These are phyloP conservation scores for Halcyon chelicuti DNA, from an alignment of 2,797 vertebrate genomes.

Conservation along the genomic window DNA sequence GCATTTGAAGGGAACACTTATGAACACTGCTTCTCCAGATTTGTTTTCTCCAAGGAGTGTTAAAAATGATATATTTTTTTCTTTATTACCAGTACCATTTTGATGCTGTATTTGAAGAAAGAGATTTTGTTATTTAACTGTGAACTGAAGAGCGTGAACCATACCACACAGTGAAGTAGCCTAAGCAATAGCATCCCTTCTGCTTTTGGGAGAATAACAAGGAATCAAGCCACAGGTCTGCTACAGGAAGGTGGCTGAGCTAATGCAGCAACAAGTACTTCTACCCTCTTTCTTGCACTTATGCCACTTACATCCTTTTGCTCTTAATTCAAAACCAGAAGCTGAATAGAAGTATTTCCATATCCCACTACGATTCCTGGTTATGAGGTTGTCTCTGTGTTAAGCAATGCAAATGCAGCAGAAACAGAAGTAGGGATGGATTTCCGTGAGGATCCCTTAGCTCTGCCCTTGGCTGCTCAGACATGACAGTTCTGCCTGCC, in stretches of 20 bases:
- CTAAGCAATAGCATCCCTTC: not conserved
- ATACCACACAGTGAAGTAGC: not conserved
- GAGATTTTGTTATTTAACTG: not conserved
- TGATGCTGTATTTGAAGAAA: conserved; percentile 7
- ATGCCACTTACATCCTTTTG: fast-evolving
- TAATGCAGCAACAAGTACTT: not conserved
- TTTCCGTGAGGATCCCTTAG: not conserved
- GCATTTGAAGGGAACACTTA: not conserved
- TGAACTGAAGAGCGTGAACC: not conserved
- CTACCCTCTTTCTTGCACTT: not conserved
- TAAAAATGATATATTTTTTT: not conserved
- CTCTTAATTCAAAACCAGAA: not conserved
- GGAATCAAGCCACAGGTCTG: not conserved
- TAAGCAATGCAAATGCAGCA: not conserved
- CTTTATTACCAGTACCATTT: not conserved
- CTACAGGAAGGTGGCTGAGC: not conserved
- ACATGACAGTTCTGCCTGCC: not conserved
- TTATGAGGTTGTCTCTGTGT: not conserved
- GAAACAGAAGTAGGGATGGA: not conserved
- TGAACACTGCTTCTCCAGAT: not conserved
- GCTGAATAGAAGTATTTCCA: not conserved
- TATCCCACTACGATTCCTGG: not conserved
- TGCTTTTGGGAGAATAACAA: not conserved
- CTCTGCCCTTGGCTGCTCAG: not conserved
- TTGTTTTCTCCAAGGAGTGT: conserved; percentile 7